A percentile compares a stretch with the other conserved stretches of the same genome.
phyloP scores from a whole-genome alignment of 2,113 vertebrate genomes.

The Aspiorhynchus laticeps region DNA sequence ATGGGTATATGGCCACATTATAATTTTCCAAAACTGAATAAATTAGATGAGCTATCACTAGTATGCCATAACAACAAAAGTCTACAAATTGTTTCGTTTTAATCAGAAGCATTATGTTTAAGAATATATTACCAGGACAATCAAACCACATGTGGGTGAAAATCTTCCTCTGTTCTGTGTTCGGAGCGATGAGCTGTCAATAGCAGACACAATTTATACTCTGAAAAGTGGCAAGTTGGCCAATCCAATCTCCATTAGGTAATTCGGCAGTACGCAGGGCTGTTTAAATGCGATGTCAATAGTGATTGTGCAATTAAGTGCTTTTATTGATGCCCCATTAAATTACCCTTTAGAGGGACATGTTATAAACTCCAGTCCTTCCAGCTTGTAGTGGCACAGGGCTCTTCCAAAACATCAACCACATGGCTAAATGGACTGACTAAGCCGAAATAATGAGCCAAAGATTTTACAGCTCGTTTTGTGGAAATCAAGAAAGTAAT shows the following conservation, averaged over 20 bases:
- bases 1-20: neutral
- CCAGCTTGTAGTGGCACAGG: slow-evolving; percentile 47
- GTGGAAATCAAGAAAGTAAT: neutral
- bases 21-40: neutral
- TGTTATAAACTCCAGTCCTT: slow-evolving; percentile 62
- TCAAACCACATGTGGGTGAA: slow-evolving; percentile 1
- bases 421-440: slow-evolving; percentile 22
- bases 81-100: neutral
- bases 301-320: slow-evolving; percentile 92
- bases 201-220: slow-evolving; percentile 83
- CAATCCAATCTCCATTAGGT: slow-evolving; percentile 87
- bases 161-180: neutral
- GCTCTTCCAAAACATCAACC: slow-evolving; percentile 21
- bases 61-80: neutral
- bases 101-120: neutral
- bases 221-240: slow-evolving; percentile 78
- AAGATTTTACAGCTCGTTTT: neutral
- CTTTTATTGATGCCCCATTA: slow-evolving; percentile 90
- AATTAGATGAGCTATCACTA: neutral
- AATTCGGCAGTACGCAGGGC: slow-evolving; percentile 86
- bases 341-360: slow-evolving; percentile 83
- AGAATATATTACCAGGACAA: neutral
- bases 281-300: slow-evolving; percentile 92
- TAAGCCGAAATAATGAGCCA: neutral
- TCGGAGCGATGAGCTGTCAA: slow-evolving; percentile 19